Base-by-base conservation (phyloP, 2,113 vertebrate species). In the Myodes glareolus region DNA sequence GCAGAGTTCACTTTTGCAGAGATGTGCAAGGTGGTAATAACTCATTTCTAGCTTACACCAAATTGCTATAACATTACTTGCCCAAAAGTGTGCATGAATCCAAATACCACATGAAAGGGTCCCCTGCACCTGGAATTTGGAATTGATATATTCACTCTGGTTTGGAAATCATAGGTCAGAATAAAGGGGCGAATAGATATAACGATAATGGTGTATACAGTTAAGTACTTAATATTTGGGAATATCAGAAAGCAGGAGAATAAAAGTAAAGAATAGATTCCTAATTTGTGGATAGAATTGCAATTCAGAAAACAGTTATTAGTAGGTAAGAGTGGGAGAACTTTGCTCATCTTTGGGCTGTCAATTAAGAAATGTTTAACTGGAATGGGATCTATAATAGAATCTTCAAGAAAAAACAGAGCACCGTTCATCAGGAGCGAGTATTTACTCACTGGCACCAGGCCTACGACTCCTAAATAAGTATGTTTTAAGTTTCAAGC, bases 261-360 rank as follows among this genome's bases (percentile, higher is more conserved):
- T 61, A 87, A 88, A 90, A 70, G 47, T 55, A 86, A 91, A 89
- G 50, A 61, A 61, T 81, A 42, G 82, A 68, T 68, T 25, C 58
- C 47, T 73, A 73, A 97, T 73, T 95, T 89, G 42, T 91, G 67
- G 70, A 25, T 88, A 70, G 92, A 96, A 75, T 39, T 63, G 12
- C 19, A 77, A 50, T 96, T 91, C 25, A 78, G 72, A 91, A 95
- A 95, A 73, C 47, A 52, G 67, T 36, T 93, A 78, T 68, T 73
- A 61, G 27, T 31, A 84, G 65, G 63, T 94, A 97, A 87, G 31
- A 91, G 70, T 58, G 77, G 76, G 14, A 68, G 45, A 91, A 77
- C 52, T 97, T 94, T 73, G 36, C 45, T 81, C 9, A 68, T 9
- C 47, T 81, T 86, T 55, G 89, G 25, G 8, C 10, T 50, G 33